These are phyloP conservation scores for Enteromius mattozi DNA, from an alignment of 2,797 vertebrate genomes.

Conservation along the genomic window DNA sequence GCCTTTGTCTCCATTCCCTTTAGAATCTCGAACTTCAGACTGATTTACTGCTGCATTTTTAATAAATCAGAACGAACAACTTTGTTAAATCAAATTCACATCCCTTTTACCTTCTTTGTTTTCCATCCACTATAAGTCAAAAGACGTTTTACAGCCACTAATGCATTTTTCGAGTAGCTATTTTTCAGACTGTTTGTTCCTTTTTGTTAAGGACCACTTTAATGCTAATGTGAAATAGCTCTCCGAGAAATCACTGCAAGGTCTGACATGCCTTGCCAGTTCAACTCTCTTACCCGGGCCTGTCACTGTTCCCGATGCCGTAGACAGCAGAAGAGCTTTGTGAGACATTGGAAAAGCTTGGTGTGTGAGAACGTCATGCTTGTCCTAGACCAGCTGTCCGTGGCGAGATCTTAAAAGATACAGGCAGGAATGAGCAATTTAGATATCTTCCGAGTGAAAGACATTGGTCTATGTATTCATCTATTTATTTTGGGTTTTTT, in stretches of 20 bases:
- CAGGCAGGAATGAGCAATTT: constrained; percentile 6
- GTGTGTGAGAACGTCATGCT: constrained; percentile 53
- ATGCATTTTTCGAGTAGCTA: constrained; percentile 20
- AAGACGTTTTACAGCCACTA: constrained; percentile 7
- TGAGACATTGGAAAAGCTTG: constrained; percentile 55
- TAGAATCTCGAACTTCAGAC: not conserved
- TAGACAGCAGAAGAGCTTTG: constrained; percentile 53
- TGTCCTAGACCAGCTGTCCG: constrained; percentile 37
- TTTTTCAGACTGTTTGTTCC: constrained; percentile 36
- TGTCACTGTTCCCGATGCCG: constrained; percentile 72
- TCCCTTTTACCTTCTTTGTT: constrained; percentile 13
- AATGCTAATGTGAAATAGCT: constrained; percentile 73
- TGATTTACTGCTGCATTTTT: constrained; percentile 4
- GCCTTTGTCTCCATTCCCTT: constrained; percentile 9
- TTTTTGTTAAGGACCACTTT: constrained; percentile 57
- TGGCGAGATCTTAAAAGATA: not conserved
- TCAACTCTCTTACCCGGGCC: constrained; percentile 74
- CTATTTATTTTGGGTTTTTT: not conserved
- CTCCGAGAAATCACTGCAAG: constrained; percentile 70
- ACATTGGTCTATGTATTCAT: not conserved
- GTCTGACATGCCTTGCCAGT: constrained; percentile 76
- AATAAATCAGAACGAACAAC: constrained; percentile 9
- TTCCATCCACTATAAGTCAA: constrained; percentile 16
- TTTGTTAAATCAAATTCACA: constrained; percentile 23
- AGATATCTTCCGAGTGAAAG: not conserved